Base-by-base conservation (phyloP, 2,888 invertebrate genomes). In the Limnephilus auricula region DNA sequence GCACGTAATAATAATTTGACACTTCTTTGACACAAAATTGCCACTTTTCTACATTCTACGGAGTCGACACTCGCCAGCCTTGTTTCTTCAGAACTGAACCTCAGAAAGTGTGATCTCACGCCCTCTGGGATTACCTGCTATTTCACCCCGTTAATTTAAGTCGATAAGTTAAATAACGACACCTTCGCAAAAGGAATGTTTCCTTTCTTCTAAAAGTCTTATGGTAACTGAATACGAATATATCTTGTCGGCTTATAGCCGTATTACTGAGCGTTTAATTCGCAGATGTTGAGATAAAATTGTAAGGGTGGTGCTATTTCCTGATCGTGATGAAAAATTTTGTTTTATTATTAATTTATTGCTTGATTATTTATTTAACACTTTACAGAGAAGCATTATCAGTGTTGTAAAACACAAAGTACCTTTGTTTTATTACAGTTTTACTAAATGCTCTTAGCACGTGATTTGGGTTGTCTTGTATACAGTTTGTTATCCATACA, bases 41-140 rank as follows among this genome's bases (percentile, higher is more conserved):
- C 25, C 65, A 5, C 6, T 50, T 50, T 50, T 50, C 50, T 25
- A 65, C n/a, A n/a, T 25, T 65, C n/a, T 25, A 85, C 40, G 15
- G 30, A 34, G 85, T 85, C 65, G 65, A 65, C 65, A 65, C 65
- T 25, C 82, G 82, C 34, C 85, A 34, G n/a, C 37, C 18, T 25
- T 30, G 85, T 85, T 85, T 30, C 85, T 25, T 40, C 30, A 30
- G 13, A 85, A 85, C 85, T 85, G 40, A 85, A 40, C 40, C 85
- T 30, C 18, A 40, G 45, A 40, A 85, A 85, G 40, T 85, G 40
- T 85, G 85, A 85, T 30, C 85, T 85, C 85, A 85, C 85, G 40
- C 85, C 85, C 85, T 40, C 85, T 15, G 85, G 37, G 85, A 37
- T 82, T 32, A 34, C 32, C 32, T 82, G 2, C 34, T 25, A 25